Evolutionary conservation across 23 tunicate genomes (phyloP), one percentile per base, ranked within the genome.

Genomic region (Phallusia fumigata): DNA sequence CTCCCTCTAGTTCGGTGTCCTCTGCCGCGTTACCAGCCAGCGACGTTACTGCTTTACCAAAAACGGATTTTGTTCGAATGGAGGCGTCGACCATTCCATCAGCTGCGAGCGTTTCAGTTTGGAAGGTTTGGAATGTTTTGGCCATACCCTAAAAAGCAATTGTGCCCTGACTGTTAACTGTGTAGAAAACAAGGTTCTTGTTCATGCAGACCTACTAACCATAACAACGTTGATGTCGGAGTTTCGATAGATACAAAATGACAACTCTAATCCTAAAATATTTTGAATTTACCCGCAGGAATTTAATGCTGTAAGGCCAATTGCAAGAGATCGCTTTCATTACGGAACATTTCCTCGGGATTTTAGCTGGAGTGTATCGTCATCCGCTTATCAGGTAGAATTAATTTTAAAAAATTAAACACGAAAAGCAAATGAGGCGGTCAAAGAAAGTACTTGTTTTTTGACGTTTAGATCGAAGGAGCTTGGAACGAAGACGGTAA

Each of bases 401-500:
- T 0, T n/a, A 18, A 36, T 18, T 32, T 65, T 6, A 28, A 6
- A 65, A 65, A 3, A 28, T 3, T 40, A 40, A 40, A 10, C 47
- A 40, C 47, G 10, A 3, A 40, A 40, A 40, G 47, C n/a, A n/a
- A n/a, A n/a, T n/a, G n/a, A n/a, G n/a, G n/a, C n/a, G n/a, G n/a
- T n/a, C n/a, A n/a, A n/a, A n/a, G n/a, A n/a, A n/a, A n/a, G n/a
- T n/a, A n/a, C n/a, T n/a, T n/a, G n/a, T n/a, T n/a, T n/a, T n/a
- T n/a, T n/a, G n/a, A n/a, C n/a, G n/a, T 35, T 44, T 30, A 96
- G 95, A 92, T 97, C 83, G 99, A 97, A 86, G 99, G 99, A 6
- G 99, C 90, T 49, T 97, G 99, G 99, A 74, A 97, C 83, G 93
- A 83, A 30, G 99, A 97, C 76, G 99, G 99, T 6, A 97, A 97